Evolutionary conservation across 1,140 invertebrate species (phyloP).

Genomic region (Aphaenogaster ashmeadi): DNA sequence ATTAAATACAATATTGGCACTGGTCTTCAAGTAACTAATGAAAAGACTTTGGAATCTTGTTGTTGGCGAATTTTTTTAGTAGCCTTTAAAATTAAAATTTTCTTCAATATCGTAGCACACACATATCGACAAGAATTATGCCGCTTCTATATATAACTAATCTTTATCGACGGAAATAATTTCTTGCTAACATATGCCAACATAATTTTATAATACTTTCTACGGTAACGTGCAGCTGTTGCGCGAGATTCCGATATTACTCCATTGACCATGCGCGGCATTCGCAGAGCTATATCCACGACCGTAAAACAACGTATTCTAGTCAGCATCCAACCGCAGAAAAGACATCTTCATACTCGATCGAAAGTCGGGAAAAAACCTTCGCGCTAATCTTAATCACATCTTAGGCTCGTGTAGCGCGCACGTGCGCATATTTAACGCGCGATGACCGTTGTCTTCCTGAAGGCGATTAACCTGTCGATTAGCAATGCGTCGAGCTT

Average conservation of each 20-base stretch:
- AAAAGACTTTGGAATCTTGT: background rate
- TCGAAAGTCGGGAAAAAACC: conserved; percentile 16
- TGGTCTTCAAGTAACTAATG: background rate
- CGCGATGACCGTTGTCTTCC: conserved; percentile 40
- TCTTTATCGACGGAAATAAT: background rate
- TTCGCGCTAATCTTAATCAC: conserved; percentile 23
- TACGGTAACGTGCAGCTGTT: background rate
- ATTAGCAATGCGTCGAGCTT: background rate
- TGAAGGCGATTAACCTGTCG: conserved; percentile 38
- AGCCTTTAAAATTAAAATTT: background rate
- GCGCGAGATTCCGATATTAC: conserved; percentile 2
- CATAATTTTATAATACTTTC: background rate
- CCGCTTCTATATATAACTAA: background rate
- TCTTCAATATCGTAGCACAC: background rate
- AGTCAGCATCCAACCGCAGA: conserved; percentile 12
- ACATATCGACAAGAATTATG: too few relatives aligned
- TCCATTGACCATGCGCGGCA: background rate
- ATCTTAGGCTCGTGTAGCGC: conserved; percentile 48
- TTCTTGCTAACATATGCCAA: background rate
- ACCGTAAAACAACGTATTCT: conserved; percentile 10
- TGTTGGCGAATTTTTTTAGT: background rate
- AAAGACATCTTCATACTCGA: conserved; percentile 32
- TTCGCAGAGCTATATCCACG: conserved; percentile 1
- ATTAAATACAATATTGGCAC: background rate
- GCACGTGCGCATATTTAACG: conserved; percentile 72